phyloP scores from a whole-genome alignment of 2,888 invertebrate species.

The Troides aeacus region DNA sequence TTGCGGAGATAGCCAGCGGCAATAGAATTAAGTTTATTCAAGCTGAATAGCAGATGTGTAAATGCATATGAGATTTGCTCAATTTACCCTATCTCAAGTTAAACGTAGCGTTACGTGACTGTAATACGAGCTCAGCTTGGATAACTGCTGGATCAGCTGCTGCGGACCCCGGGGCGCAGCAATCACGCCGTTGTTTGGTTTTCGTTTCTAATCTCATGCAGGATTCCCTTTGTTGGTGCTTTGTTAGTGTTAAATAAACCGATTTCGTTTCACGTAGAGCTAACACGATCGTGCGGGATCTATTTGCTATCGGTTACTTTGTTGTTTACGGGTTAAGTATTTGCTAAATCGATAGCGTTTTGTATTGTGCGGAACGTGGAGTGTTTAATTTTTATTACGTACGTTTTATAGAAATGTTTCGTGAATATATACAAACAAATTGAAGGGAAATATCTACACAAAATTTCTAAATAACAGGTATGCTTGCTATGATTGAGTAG shows the following conservation, averaged over 20 bases:
- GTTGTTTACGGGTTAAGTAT: constrained; percentile 8
- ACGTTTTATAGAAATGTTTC: no score
- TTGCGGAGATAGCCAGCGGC: constrained; percentile 19
- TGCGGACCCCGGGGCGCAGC: constrained; percentile 12
- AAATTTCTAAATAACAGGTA: no score
- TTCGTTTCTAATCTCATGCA: constrained; percentile 24
- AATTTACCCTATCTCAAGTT: constrained; percentile 25
- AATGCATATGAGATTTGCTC: constrained; percentile 29
- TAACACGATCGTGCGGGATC: constrained; percentile 5
- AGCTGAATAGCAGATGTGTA: constrained; percentile 27
- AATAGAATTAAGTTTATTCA: constrained; percentile 27
- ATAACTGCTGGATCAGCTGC: constrained; percentile 19
- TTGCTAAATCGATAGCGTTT: constrained; percentile 4
- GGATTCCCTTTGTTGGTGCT: constrained; percentile 13
- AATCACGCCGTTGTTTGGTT: constrained; percentile 19
- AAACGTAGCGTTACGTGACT: constrained; percentile 20
- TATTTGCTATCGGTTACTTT: constrained; percentile 11
- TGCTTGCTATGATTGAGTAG: no score
- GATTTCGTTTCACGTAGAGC: constrained; percentile 3
- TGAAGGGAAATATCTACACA: no score
- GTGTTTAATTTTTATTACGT: no score
- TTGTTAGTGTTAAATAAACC: constrained; percentile 5
- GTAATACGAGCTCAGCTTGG: constrained; percentile 23
- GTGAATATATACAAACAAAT: no score
- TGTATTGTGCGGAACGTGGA: no score